Base-by-base conservation (phyloP, 2,888 invertebrate species). In the Cerastis leucographa region DNA sequence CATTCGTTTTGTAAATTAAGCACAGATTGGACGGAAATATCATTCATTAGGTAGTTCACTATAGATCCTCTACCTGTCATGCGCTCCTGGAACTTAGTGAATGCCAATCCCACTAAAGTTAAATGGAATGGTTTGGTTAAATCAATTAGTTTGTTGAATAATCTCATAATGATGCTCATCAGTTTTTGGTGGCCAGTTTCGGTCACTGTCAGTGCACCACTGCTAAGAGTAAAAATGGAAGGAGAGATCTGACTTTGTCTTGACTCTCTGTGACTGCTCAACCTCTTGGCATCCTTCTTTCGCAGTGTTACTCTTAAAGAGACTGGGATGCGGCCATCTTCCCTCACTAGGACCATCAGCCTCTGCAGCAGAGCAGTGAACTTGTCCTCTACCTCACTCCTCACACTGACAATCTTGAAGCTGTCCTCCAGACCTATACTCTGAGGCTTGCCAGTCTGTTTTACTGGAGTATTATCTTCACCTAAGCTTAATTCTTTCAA, bases 361-460 rank as follows among this genome's bases (percentile, higher is more conserved):
- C 98, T 97, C 89, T 97, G 97, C 65, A 98, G 94, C 44, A 98
- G 93, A 85, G 97, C 97, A 80, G 97, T 96, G 86, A 98, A 97
- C 88, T 98, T 98, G 49, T 98, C 97, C 90, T 97, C 97, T 6
- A 98, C 98, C 91, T 98, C 98, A 76, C 97, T 97, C 87, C 97
- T 97, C 6, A 98, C 97, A 86, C 98, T 98, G 71, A 98, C 97
- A 76, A 97, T 97, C 89, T 97, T 97, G 92, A 98, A 98, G 77
- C 98, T 97, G 92, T 98, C 98, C 91, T 98, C 98, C 80, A 98
- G 94, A 35, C 98, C 98, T 89, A 98, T 98, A 81, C 98, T 98
- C 92, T 98, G 98, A 22, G 98, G 98, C 90, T 97, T 98, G 8
- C 98, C 98, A 59, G 97, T 97, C 78, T 97, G 97, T 89, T 98